phyloP scores from a whole-genome alignment of 2,113 vertebrate genomes.

The Cariama cristata region DNA sequence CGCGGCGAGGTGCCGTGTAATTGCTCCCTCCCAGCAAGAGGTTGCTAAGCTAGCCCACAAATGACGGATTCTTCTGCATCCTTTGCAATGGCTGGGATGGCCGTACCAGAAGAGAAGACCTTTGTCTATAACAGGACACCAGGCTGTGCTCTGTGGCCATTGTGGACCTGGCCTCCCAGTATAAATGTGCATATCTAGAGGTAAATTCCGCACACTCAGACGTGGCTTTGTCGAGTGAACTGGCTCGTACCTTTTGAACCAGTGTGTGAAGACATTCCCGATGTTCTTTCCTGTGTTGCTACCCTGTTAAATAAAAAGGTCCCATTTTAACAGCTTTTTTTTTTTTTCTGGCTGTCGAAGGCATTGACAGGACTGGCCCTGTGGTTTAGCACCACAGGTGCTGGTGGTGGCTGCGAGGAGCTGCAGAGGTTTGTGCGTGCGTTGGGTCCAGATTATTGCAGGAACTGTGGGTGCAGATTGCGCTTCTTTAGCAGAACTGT shows the following conservation, averaged over 20 bases:
- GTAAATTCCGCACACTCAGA: not conserved
- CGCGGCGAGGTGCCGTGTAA: accelerated
- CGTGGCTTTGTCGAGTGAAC: not conserved
- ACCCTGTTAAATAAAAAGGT: not conserved
- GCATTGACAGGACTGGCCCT: not conserved
- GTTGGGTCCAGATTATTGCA: not conserved
- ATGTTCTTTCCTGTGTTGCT: not conserved
- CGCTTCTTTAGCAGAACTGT: not conserved
- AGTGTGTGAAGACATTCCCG: not conserved
- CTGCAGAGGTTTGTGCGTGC: not conserved
- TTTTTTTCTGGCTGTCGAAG: not conserved
- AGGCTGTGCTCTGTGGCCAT: not conserved
- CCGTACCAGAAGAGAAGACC: not conserved
- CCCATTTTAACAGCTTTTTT: not conserved
- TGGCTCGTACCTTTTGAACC: not conserved
- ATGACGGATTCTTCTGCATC: not conserved
- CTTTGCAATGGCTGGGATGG: accelerated
- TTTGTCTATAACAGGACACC: not conserved
- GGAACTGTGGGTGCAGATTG: not conserved
- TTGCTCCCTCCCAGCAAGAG: not conserved
- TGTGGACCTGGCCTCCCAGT: not conserved
- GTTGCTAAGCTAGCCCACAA: not conserved
- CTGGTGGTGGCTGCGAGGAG: not conserved
- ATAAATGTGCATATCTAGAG: not conserved
- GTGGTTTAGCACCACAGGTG: not conserved